These are phyloP conservation scores for Philopedon plagiatum DNA, from an alignment of 2,888 invertebrate species.

Conservation along the genomic window DNA sequence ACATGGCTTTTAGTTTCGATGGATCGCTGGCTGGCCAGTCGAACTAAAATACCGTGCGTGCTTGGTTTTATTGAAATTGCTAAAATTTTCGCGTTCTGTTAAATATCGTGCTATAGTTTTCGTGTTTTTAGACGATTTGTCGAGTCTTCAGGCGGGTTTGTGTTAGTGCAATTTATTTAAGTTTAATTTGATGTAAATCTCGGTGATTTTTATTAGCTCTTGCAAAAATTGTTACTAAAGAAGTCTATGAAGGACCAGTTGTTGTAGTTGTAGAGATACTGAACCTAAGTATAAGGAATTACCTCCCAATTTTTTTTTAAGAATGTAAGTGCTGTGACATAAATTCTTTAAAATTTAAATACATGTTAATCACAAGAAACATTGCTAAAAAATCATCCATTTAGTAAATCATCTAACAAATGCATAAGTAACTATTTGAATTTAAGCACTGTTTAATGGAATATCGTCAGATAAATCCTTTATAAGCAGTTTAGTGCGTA, in stretches of 20 bases:
- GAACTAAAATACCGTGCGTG: slow-evolving; percentile 8
- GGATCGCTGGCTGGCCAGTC: slow-evolving; percentile 24
- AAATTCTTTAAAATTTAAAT: too few relatives aligned
- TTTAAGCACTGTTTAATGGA: too few relatives aligned
- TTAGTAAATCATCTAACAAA: too few relatives aligned
- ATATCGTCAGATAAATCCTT: too few relatives aligned
- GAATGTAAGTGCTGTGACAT: neutral
- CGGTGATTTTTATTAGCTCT: neutral
- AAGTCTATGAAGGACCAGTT: neutral
- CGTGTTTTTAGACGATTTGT: slow-evolving; percentile 10
- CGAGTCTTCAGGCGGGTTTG: neutral
- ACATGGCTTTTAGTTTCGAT: slow-evolving; percentile 34
- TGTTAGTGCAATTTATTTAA: neutral
- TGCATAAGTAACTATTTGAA: too few relatives aligned
- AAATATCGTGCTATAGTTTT: slow-evolving; percentile 1
- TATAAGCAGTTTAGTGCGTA: neutral
- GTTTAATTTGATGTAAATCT: neutral
- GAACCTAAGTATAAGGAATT: too few relatives aligned
- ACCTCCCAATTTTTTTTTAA: too few relatives aligned
- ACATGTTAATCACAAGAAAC: too few relatives aligned
- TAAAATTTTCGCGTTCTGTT: neutral
- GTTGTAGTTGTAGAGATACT: neutral
- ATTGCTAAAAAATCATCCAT: too few relatives aligned
- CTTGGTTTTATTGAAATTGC: neutral
- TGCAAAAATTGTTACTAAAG: neutral